Evolutionary conservation across 2,113 vertebrate species (phyloP).

Genomic region (Tichodroma muraria): DNA sequence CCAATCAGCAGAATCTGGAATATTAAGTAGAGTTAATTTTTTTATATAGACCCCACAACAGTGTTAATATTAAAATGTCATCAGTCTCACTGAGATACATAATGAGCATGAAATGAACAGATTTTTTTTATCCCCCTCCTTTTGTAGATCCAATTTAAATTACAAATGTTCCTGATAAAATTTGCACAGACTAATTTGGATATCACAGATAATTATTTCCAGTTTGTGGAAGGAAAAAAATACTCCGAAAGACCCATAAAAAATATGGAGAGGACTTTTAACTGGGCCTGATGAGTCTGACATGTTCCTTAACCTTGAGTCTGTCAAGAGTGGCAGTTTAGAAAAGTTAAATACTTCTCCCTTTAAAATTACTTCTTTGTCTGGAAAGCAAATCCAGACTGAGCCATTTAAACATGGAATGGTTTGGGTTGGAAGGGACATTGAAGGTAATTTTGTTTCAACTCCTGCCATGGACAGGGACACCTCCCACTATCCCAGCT

Average conservation of each 20-base stretch:
- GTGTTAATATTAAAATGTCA: conserved; percentile 61
- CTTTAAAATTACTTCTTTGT: background rate
- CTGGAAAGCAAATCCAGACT: background rate
- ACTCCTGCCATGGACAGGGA: background rate
- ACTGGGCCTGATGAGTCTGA: fast-evolving
- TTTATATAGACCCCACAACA: conserved; percentile 15
- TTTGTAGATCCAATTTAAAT: conserved; percentile 61
- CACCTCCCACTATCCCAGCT: background rate
- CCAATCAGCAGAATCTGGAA: conserved; percentile 38
- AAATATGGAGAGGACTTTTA: background rate
- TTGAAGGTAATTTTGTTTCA: background rate
- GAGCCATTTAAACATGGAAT: background rate
- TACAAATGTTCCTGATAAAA: conserved; percentile 58
- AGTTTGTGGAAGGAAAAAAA: background rate
- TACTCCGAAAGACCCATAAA: background rate
- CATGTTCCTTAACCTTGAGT: background rate
- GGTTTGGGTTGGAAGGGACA: background rate
- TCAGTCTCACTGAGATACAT: conserved; percentile 39
- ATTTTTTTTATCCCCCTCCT: background rate
- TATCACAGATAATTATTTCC: conserved; percentile 44
- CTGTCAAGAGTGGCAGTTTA: background rate
- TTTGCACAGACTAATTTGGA: conserved; percentile 26
- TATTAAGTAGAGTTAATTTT: conserved; percentile 46
- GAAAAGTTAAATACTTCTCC: background rate
- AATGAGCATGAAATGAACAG: conserved; percentile 62